Percentiles rank a stretch among this genome's conserved stretches.
phyloP scores from a whole-genome alignment of 2,888 invertebrate species.

The Corythucha ciliata region DNA sequence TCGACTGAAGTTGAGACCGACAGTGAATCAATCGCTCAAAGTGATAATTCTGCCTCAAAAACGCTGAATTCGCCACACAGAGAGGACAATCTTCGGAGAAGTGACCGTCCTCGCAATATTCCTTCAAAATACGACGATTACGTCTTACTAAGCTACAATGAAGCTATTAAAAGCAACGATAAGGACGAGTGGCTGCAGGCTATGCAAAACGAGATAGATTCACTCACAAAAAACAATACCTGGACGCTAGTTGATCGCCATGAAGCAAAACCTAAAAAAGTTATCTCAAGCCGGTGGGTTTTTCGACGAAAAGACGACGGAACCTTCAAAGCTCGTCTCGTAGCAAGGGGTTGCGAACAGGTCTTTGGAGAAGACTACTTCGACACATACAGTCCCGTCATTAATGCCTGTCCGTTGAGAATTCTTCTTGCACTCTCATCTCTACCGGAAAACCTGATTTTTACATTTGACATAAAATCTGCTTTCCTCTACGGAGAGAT shows the following conservation, averaged over 20 bases:
- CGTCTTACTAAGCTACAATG: slow-evolving; percentile 21
- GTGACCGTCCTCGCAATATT: no score
- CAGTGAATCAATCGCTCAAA: no score
- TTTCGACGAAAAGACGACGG: slow-evolving; percentile 31
- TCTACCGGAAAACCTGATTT: no score
- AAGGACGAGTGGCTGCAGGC: slow-evolving; percentile 26
- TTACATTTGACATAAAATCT: slow-evolving; percentile 29
- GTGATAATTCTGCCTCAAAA: no score
- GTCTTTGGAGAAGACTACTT: slow-evolving; percentile 33
- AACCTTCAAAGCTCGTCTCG: slow-evolving; percentile 34
- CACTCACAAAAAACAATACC: slow-evolving; percentile 31
- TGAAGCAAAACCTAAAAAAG: slow-evolving; percentile 4
- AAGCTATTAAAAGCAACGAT: slow-evolving; percentile 20
- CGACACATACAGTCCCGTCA: slow-evolving; percentile 35
- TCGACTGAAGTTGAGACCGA: no score
- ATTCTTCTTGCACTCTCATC: slow-evolving; percentile 32
- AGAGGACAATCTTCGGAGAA: no score
- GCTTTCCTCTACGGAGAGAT: slow-evolving; percentile 32
- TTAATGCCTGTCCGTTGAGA: slow-evolving; percentile 32
- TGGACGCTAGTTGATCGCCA: slow-evolving; percentile 32
- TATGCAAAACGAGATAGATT: slow-evolving; percentile 33
- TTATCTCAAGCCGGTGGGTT: slow-evolving; percentile 35
- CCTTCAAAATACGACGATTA: no score
- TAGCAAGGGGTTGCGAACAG: slow-evolving; percentile 35
- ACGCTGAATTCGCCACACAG: no score